Percentiles rank a stretch among this genome's conserved stretches.
Evolutionary conservation across 2,113 vertebrate species (phyloP).

Genomic region (Cathartes aura): DNA sequence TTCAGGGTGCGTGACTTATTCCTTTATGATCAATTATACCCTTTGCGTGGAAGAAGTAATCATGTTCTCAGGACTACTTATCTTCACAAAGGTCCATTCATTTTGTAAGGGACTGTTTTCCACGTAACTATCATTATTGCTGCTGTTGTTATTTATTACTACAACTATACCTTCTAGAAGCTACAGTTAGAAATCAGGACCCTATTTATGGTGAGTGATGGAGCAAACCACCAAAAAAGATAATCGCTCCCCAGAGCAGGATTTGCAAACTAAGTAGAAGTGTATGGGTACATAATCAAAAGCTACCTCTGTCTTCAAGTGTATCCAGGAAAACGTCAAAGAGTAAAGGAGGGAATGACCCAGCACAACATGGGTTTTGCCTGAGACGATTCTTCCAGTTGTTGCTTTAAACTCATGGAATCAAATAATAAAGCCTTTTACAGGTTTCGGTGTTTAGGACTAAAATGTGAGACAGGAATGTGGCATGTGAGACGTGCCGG

Average conservation of each 20-base stretch:
- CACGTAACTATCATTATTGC: rapidly evolving
- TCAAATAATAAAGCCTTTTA: background rate
- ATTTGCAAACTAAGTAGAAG: background rate
- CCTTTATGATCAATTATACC: background rate
- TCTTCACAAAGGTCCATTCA: background rate
- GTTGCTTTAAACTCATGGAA: background rate
- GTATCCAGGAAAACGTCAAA: background rate
- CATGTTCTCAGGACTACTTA: background rate
- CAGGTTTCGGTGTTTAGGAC: background rate
- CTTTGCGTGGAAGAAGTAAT: background rate
- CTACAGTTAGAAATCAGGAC: background rate
- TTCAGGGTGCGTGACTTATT: background rate
- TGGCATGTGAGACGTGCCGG: rapidly evolving
- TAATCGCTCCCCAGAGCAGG: background rate
- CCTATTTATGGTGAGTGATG: background rate
- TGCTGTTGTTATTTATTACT: background rate
- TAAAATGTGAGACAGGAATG: background rate
- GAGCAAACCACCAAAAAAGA: background rate
- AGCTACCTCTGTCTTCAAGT: background rate
- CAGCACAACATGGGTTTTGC: background rate
- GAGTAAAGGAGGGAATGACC: background rate
- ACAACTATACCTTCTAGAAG: background rate
- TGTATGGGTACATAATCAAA: background rate
- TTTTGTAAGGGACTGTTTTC: background rate
- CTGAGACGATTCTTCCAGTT: background rate